Base-by-base conservation (phyloP, 2,888 invertebrate genomes). In the Enchytraeus crypticus region DNA sequence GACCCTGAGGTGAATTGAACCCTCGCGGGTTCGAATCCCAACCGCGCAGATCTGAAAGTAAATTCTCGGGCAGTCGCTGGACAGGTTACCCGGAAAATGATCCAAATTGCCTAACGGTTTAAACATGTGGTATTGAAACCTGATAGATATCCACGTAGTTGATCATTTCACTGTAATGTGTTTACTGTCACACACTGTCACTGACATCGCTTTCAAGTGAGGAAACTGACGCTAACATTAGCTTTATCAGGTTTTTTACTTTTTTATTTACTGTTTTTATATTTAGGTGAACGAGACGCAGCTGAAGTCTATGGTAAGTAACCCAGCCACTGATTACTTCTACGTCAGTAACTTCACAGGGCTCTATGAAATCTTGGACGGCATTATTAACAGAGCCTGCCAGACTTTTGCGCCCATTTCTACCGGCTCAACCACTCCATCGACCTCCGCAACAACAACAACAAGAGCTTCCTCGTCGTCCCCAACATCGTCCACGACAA, bases 291-390 rank as follows among this genome's bases (percentile, higher is more conserved):
- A 58, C 58, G 46, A 33, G 21, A 49, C 33, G 2, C 29, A 51
- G 30, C 21, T 58, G 34, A 27, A 23, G 32, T 3, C 11, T 21
- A 32, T 58, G 29, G 58, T 47, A 2, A 51, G 46, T 27, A 54
- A 38, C 27, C 55, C 55, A 26, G 1, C 21, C 21, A 54, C 55
- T 21, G 55, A 54, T 54, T 54, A 54, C 27, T 54, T 54, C 55
- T 33, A 38, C 27, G 55, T 54, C 11, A 54, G 11, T 21, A 23
- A 32, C 2, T 54, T 54, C 55, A 21, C 55, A 27, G 55, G 34
- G 8, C 55, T 54, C 2, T 34, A 32, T 11, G 29, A n/a, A 27
- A 4, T 54, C 21, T 38, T 54, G 8, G 14, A 1, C 0, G 32
- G 33, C 1, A 43, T 54, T 26, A 54, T 34, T 4, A 38, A 21